Base-by-base conservation (phyloP, 2,888 invertebrate genomes). In the Drosophila colorata region DNA sequence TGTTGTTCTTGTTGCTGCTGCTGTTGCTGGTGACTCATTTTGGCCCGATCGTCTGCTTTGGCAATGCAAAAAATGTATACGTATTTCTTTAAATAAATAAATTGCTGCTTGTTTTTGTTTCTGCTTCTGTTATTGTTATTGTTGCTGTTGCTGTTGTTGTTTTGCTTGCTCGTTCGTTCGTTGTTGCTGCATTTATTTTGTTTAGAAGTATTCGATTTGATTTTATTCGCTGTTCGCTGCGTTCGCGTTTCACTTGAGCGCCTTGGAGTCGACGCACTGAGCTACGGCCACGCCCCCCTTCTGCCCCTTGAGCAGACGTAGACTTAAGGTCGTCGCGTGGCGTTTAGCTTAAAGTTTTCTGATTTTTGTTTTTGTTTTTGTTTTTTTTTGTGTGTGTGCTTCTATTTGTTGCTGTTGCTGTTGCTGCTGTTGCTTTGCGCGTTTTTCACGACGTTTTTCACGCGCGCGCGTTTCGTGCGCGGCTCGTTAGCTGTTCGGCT, bases 301-400 rank as follows among this genome's bases (percentile, higher is more conserved):
- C 52, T 66, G 47, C 56, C 66, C 53, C 66, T 68, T 69, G 38
- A 63, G 48, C 44, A 48, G 69, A 65, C 79, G 79, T 51, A 76
- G 70, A 83, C 77, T 78, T 83, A 87, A 87, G 87, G 81, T 82
- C 81, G 81, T 87, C 84, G 87, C 81, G 87, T 87, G 87, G 84
- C 84, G 79, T 74, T 71, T 63, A 35, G 47, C 41, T 59, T 69
- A 20, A 74, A 60, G 46, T 67, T 57, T 41, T 47, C 35, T 43
- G 11, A 33, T 51, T 53, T 35, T 40, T 47, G 25, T 46, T 57
- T 4, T 33, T 55, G 20, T 8, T 44, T 20, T 31, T 58, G n/a
- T 16, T 43, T 44, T 16, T 28, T 16, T 47, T 41, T 16, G 4
- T 61, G 33, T 25, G 25, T 25, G 8, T 66, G 25, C 25, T 28